Base-by-base conservation (phyloP, 23 tunicate species). In the Halocynthia aurantium region DNA sequence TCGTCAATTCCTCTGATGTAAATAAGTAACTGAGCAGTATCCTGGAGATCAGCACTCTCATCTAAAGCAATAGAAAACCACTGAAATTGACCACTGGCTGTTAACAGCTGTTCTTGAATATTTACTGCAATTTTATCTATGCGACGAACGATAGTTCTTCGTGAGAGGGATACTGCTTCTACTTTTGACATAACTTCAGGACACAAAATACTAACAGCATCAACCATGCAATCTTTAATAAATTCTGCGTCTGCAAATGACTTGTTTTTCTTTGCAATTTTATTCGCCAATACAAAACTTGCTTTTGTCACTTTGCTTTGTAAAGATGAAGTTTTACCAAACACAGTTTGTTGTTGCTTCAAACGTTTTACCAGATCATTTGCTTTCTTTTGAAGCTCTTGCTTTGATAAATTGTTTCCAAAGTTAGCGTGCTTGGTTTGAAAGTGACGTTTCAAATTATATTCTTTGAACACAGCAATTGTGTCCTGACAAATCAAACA, bases 331-430 rank as follows among this genome's bases (percentile, higher is more conserved):
- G n/a, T 77, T 81, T 86, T 86, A 63, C 62, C 81, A 75, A 85
- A 82, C 69, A 86, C 92, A 86, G 81, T 86, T 77, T 86, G 86
- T 86, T 86, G 92, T 82, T 72, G 81, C 19, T 40, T 81, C 60
- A 81, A 82, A 75, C 55, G 76, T 81, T 77, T 82, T 70, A 81
- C 86, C 85, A 86, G 92, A 73, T 85, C 90, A 80, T 80, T 80
- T 72, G 85, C 90, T 81, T 64, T 85, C 19, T 84, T 80, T 82
- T 85, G 84, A 80, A 84, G 85, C 81, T 85, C 84, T 84, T 20
- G 72, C 81, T 75, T 80, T 85, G 85, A 85, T 80, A 85, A 85
- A 85, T 52, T 85, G 73, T 63, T 81, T 73, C 84, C n/a, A n/a
- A n/a, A n/a, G n/a, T n/a, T n/a, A n/a, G n/a, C n/a, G n/a, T n/a